Percentiles rank a stretch among this genome's conserved stretches.
Evolutionary conservation across 2,888 invertebrate genomes (phyloP).

Genomic region (Miltochrista miniata): DNA sequence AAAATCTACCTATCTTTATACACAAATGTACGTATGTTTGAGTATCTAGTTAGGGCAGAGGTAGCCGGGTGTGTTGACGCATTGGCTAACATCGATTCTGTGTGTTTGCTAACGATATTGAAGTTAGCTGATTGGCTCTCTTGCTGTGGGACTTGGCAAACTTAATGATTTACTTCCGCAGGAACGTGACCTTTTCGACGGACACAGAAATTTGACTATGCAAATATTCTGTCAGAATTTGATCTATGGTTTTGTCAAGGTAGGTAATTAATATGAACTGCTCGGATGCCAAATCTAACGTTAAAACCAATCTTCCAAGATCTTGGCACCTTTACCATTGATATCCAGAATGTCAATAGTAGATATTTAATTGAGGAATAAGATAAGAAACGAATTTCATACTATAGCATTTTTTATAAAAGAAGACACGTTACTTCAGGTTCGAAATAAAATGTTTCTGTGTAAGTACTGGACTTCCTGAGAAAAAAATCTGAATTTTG

Average conservation of each 20-base stretch:
- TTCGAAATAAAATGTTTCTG: too few species aligned
- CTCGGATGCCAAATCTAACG: background rate
- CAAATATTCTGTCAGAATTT: too few species aligned
- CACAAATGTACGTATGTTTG: conserved; percentile 10
- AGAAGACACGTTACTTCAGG: too few species aligned
- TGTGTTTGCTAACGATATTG: conserved; percentile 71
- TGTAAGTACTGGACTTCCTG: too few species aligned
- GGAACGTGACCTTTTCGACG: conserved; percentile 31
- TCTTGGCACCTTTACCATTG: too few species aligned
- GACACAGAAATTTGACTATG: background rate
- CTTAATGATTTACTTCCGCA: conserved; percentile 44
- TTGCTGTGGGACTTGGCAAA: conserved; percentile 51
- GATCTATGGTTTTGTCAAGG: conserved; percentile 1
- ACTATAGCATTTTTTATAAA: too few species aligned
- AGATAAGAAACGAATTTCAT: too few species aligned
- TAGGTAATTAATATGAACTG: background rate
- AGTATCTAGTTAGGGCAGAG: conserved; percentile 36
- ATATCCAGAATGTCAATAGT: too few species aligned
- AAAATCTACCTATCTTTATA: background rate
- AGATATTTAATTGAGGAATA: too few species aligned
- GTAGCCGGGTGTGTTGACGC: conserved; percentile 51
- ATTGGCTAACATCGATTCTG: conserved; percentile 57
- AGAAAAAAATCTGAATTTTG: too few species aligned
- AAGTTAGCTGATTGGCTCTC: conserved; percentile 74
- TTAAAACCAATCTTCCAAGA: too few species aligned